Evolutionary conservation across 2,113 vertebrate genomes (phyloP).

Genomic region (Salvelinus namaycush): DNA sequence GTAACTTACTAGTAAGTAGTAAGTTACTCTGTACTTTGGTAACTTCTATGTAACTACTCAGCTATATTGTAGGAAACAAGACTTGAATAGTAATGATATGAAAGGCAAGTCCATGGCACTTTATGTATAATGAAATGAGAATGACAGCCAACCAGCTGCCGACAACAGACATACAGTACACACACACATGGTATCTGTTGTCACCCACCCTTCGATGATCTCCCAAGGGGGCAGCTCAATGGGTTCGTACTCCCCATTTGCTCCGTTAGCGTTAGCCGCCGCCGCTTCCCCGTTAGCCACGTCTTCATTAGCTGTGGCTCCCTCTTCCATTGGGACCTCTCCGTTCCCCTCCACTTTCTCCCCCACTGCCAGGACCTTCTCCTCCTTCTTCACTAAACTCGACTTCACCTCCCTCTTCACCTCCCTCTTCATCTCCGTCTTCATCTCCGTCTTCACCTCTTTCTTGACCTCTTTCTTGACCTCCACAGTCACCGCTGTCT

Average conservation of each 20-base stretch:
- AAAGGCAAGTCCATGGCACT: too few species aligned
- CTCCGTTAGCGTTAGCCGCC: slow-evolving; percentile 1
- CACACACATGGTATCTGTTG: neutral
- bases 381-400: slow-evolving; percentile 9
- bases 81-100: too few species aligned
- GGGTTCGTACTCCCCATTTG: slow-evolving; percentile 52
- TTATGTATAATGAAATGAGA: too few species aligned
- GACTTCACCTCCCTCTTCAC: slow-evolving; percentile 1
- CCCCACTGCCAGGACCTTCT: slow-evolving; percentile 1
- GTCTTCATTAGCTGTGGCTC: slow-evolving; percentile 1
- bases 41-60: too few species aligned
- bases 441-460: slow-evolving; percentile 37
- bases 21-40: too few species aligned
- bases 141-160: too few species aligned
- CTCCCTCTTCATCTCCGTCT: neutral
- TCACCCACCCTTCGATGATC: slow-evolving; percentile 85
- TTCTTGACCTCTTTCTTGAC: slow-evolving; percentile 29
- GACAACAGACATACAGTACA: neutral
- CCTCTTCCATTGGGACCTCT: neutral
- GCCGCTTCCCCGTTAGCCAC: neutral
- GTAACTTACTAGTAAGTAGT: too few species aligned
- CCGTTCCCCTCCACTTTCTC: slow-evolving; percentile 13
- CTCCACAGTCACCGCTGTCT: slow-evolving; percentile 8
- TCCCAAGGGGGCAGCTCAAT: slow-evolving; percentile 88
- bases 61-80: too few species aligned